Percentiles rank a stretch among this genome's conserved stretches.
These are phyloP conservation scores for Chaetodon trifascialis DNA, from an alignment of 2,113 vertebrate genomes.

Conservation along the genomic window DNA sequence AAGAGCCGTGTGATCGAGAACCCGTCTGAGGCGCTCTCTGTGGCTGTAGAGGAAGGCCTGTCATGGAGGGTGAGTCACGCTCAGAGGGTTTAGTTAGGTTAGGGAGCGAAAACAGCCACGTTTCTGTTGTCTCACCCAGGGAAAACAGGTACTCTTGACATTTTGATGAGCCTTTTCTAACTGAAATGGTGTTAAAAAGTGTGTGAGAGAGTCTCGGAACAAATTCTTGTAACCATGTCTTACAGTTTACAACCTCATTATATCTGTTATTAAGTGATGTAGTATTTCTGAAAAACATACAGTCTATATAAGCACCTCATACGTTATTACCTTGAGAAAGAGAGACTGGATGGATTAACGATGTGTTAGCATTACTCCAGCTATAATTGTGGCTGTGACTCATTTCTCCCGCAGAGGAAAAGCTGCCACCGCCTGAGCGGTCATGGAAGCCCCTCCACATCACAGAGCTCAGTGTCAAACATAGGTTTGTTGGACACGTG, in stretches of 20 bases:
- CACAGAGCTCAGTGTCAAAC: conserved; percentile 85
- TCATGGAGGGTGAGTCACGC: conserved; percentile 91
- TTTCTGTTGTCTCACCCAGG: not conserved
- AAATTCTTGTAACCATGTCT: not conserved
- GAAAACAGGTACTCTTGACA: not conserved
- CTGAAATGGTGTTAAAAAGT: not conserved
- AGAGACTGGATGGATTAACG: not conserved
- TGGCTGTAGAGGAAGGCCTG: conserved; percentile 96
- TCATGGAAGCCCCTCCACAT: conserved; percentile 89
- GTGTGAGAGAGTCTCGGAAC: not conserved
- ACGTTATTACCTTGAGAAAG: not conserved
- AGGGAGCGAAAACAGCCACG: not conserved
- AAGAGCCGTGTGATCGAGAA: conserved; percentile 96
- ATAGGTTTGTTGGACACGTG: conserved; percentile 85
- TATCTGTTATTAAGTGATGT: not conserved
- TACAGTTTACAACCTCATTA: not conserved
- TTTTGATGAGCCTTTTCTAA: not conserved
- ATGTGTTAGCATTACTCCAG: not conserved
- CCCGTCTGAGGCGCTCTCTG: conserved; percentile 94
- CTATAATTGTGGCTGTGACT: not conserved
- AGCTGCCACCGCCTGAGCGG: conserved; percentile 91
- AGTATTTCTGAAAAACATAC: not conserved
- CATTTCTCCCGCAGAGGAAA: conserved; percentile 88
- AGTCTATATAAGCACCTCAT: not conserved
- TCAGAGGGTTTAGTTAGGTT: not conserved